Conservation (phyloP, 2,888 invertebrate genomes). For the Epinotia nisella region DNA sequence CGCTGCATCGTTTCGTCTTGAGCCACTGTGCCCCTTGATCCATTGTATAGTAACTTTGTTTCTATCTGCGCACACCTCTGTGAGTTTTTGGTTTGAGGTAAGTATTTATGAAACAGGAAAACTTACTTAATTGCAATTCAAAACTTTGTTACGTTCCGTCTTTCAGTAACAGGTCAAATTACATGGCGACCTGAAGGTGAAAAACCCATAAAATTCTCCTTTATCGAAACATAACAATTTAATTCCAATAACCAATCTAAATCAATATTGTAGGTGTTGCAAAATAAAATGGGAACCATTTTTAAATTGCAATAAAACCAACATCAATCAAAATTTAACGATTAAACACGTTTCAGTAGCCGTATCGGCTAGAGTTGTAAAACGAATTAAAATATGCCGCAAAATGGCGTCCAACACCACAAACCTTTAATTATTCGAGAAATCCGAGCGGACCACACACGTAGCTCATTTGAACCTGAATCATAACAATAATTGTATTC, state of each 20-base stretch:
- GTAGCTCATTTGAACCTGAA: constrained; percentile 76
- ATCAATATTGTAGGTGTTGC: constrained; percentile 21
- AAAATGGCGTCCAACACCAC: constrained; percentile 63
- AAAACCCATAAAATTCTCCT: constrained; percentile 8
- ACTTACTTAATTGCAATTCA: constrained; percentile 8
- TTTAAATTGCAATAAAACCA: constrained; percentile 45
- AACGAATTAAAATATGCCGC: constrained; percentile 71
- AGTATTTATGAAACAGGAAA: background rate
- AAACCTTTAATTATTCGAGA: constrained; percentile 72
- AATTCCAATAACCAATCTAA: constrained; percentile 16
- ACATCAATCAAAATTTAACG: constrained; percentile 48
- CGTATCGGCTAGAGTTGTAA: constrained; percentile 60
- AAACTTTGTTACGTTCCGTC: background rate
- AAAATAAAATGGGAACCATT: constrained; percentile 40
- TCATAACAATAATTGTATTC: constrained; percentile 81
- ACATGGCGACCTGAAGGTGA: constrained; percentile 10
- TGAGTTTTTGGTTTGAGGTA: no score
- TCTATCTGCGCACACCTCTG: no score
- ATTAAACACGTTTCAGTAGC: constrained; percentile 50
- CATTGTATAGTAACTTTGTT: no score
- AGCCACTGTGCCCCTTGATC: no score
- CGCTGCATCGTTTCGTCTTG: no score
- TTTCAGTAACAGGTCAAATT: constrained; percentile 20
- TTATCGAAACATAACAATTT: constrained; percentile 28
- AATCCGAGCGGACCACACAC: constrained; percentile 78